Evolutionary conservation across 2,888 invertebrate genomes (phyloP).

Genomic region (Xanthorhoe designata): DNA sequence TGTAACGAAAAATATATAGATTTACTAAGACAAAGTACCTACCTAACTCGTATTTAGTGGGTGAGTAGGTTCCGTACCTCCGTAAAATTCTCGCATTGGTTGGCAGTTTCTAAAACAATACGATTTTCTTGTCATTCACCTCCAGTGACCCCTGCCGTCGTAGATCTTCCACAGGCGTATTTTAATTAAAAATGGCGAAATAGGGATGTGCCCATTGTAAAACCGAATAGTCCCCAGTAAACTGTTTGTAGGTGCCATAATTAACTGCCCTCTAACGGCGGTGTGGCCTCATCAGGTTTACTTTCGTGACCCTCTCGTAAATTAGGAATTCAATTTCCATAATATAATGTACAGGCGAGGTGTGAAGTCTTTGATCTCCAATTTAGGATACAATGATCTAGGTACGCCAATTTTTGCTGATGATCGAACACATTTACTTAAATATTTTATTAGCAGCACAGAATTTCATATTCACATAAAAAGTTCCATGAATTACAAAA

Average conservation of each 20-base stretch:
- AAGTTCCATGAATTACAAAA: too few species aligned
- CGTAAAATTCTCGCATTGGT: neutral
- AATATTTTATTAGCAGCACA: too few species aligned
- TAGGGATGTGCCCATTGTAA: slow-evolving; percentile 55
- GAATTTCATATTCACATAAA: too few species aligned
- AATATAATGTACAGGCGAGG: slow-evolving; percentile 54
- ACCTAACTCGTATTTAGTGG: too few species aligned
- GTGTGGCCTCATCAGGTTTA: slow-evolving; percentile 60
- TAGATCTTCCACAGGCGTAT: slow-evolving; percentile 45
- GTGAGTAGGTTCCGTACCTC: neutral
- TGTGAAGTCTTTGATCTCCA: slow-evolving; percentile 44
- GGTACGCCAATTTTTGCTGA: too few species aligned
- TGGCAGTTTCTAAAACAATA: slow-evolving; percentile 15
- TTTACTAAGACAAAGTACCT: neutral
- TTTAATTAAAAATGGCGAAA: slow-evolving; percentile 63
- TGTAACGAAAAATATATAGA: neutral
- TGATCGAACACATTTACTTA: too few species aligned
- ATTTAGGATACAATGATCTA: neutral
- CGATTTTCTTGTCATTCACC: slow-evolving; percentile 16
- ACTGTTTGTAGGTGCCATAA: slow-evolving; percentile 60
- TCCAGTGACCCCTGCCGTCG: slow-evolving; percentile 9
- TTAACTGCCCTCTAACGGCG: slow-evolving; percentile 59
- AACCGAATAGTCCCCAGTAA: slow-evolving; percentile 57
- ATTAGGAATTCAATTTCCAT: slow-evolving; percentile 69
- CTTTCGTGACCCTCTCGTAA: slow-evolving; percentile 61